These are phyloP conservation scores for Capitella teleta DNA, from an alignment of 1,140 invertebrate species.

Conservation along the genomic window DNA sequence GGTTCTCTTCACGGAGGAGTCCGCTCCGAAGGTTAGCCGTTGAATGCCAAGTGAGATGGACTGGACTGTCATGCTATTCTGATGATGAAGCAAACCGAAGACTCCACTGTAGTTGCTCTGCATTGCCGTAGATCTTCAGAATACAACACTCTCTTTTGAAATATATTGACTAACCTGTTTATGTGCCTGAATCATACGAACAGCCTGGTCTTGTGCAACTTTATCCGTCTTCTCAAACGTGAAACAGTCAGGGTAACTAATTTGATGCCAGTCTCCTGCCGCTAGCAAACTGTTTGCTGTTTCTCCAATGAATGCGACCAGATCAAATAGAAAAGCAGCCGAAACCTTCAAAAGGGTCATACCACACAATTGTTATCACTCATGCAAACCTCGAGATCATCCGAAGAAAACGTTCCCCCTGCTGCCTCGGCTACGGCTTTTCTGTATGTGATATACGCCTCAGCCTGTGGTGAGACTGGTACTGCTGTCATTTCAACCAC, in stretches of 20 bases:
- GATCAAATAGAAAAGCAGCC: constrained; percentile 75
- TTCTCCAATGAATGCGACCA: constrained; percentile 32
- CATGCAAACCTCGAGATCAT: no score
- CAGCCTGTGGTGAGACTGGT: no score
- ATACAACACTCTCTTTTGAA: not conserved
- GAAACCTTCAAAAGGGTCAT: constrained; percentile 45
- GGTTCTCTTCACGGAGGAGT: no score
- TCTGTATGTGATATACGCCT: no score
- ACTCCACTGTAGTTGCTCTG: no score
- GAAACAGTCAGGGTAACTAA: constrained; percentile 15
- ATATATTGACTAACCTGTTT: not conserved
- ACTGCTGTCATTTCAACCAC: no score
- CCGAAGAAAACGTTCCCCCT: no score
- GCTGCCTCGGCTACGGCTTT: no score
- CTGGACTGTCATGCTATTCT: no score
- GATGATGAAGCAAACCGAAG: no score
- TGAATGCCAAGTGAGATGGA: not conserved
- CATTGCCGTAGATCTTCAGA: no score
- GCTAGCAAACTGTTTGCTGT: constrained; percentile 6
- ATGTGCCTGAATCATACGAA: constrained; percentile 47
- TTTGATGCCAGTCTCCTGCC: constrained; percentile 1
- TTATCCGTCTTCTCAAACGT: constrained; percentile 26
- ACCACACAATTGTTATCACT: no score
- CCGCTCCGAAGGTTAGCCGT: not conserved
- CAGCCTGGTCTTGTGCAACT: constrained; percentile 57